These are phyloP conservation scores for Stenoptilia bipunctidactyla DNA, from an alignment of 2,888 invertebrate species.

Conservation along the genomic window DNA sequence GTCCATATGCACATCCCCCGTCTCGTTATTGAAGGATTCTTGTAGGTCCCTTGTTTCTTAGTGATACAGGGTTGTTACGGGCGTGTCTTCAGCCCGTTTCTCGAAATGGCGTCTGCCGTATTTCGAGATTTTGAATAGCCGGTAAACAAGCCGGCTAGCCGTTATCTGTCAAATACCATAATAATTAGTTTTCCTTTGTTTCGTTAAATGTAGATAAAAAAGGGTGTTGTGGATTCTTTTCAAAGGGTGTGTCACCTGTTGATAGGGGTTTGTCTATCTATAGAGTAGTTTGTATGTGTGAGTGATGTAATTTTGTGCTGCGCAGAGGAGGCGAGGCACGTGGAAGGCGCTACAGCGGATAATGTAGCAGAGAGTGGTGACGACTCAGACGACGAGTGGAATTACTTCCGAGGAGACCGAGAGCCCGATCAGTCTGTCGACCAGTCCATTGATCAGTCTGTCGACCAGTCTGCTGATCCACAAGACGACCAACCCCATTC, in stretches of 20 bases:
- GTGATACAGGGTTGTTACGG: constrained; percentile 27
- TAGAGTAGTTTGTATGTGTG: constrained; percentile 7
- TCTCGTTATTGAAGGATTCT: constrained; percentile 41
- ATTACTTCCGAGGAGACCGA: constrained; percentile 80
- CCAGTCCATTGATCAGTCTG: constrained; percentile 51
- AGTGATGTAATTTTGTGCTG: constrained; percentile 30
- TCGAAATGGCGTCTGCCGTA: constrained; percentile 64
- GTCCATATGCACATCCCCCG: constrained; percentile 58
- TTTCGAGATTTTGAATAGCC: constrained; percentile 44
- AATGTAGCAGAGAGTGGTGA: constrained; percentile 83
- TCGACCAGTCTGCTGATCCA: constrained; percentile 69
- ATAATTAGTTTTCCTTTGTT: constrained; percentile 12
- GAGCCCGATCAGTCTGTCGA: constrained; percentile 73
- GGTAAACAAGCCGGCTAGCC: constrained; percentile 42
- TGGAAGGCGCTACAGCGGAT: constrained; percentile 69
- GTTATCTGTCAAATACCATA: constrained; percentile 25
- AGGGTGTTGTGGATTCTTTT: constrained; percentile 2
- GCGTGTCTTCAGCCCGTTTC: constrained; percentile 47
- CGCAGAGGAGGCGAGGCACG: constrained; percentile 59
- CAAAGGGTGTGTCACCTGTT: constrained; percentile 64
- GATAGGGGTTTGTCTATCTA: constrained; percentile 23
- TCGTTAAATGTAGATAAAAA: neutral
- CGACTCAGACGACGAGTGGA: constrained; percentile 91
- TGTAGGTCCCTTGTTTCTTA: constrained; percentile 26
- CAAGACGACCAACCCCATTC: constrained; percentile 62